Conservation (phyloP, 2,797 vertebrate genomes). For the Erithacus rubecula region DNA sequence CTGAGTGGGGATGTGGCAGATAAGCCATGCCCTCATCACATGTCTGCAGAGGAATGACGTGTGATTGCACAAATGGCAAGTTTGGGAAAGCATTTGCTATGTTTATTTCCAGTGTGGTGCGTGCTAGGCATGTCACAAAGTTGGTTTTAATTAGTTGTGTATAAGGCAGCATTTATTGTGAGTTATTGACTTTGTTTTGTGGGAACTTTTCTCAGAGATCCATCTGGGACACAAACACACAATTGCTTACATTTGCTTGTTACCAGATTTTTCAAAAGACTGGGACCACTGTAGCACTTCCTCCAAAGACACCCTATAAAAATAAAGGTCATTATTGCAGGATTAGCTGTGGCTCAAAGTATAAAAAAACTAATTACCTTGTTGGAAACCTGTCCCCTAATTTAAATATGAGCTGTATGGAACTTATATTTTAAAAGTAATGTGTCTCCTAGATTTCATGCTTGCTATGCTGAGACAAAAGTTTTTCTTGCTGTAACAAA, state of each 20-base stretch:
- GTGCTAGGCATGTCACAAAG: background rate
- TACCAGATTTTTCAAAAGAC: constrained; percentile 84
- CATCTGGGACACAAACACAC: background rate
- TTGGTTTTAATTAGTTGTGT: background rate
- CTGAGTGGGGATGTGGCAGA: background rate
- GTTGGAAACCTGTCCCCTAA: background rate
- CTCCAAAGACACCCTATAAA: constrained; percentile 78
- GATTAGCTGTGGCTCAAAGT: background rate
- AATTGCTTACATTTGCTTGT: constrained; percentile 83
- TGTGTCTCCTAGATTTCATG: background rate
- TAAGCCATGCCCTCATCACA: background rate
- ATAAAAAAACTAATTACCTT: background rate
- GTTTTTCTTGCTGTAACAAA: background rate
- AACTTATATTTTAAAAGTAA: background rate
- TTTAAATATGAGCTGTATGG: background rate
- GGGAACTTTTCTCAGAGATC: background rate
- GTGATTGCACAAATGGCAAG: background rate
- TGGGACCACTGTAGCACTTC: constrained; percentile 84
- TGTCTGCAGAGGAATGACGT: background rate
- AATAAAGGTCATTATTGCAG: constrained; percentile 21
- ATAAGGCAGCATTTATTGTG: background rate
- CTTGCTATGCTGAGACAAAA: background rate
- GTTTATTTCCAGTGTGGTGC: background rate
- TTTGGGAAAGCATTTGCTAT: background rate
- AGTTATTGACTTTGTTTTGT: background rate